Conservation (phyloP, 2,113 vertebrate species). For the Oncorhynchus masou region DNA sequence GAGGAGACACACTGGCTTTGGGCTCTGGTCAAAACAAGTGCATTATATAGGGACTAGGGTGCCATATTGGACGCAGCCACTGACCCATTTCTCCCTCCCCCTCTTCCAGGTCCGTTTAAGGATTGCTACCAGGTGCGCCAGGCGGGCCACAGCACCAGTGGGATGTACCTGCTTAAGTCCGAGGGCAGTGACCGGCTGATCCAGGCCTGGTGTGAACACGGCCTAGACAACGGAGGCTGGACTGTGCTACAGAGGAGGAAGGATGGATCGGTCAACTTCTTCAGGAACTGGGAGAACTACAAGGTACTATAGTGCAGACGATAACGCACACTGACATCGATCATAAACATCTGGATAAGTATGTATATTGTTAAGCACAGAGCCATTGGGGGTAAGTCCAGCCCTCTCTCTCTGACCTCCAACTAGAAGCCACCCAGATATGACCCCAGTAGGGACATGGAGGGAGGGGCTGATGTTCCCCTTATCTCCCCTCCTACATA, state of each 20-base stretch:
- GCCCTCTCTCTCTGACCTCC: too few relatives aligned
- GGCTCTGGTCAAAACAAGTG: not conserved
- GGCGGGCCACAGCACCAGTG: slow-evolving; percentile 86
- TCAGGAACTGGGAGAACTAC: slow-evolving; percentile 98
- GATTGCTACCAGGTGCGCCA: slow-evolving; percentile 91
- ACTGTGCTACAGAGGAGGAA: slow-evolving; percentile 93
- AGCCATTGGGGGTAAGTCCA: too few relatives aligned
- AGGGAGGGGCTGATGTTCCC: too few relatives aligned
- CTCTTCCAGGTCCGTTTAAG: slow-evolving; percentile 85
- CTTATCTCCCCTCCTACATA: not conserved
- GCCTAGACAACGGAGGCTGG: slow-evolving; percentile 94
- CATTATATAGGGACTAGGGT: not conserved
- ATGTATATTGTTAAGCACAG: too few relatives aligned
- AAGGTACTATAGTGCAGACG: slow-evolving; percentile 72
- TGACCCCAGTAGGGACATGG: not conserved
- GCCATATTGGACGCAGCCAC: too few relatives aligned
- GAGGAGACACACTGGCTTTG: not conserved
- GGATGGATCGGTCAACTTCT: slow-evolving; percentile 97
- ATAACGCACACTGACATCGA: not conserved
- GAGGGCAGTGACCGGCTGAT: slow-evolving; percentile 80
- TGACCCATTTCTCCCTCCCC: not conserved
- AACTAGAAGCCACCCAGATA: too few relatives aligned
- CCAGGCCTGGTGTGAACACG: slow-evolving; percentile 95
- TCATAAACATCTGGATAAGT: too few relatives aligned
- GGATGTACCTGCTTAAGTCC: slow-evolving; percentile 93